Base-by-base conservation (phyloP, 1,140 invertebrate species). In the Vanessa tameamea region DNA sequence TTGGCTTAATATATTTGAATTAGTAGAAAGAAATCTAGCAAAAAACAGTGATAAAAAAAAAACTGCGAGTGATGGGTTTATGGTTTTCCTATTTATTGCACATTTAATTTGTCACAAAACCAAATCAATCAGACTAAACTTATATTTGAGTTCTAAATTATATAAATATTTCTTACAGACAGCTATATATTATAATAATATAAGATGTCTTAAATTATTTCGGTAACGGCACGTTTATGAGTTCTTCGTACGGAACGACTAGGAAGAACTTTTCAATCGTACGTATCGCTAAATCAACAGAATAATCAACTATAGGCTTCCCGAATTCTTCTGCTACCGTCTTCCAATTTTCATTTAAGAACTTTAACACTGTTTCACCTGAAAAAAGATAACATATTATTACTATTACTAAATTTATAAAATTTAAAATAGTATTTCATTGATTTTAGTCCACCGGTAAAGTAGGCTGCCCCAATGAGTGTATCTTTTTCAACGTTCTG, bases 311-410 rank as follows among this genome's bases (percentile, higher is more conserved):
- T 13, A 92, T 86, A 0, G 89, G 90, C 68, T 90, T 91, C 6
- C 90, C 90, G 47, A 92, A 92, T 71, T 91, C 88, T 75, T 89
- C 87, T 2, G 88, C 85, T 0, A 92, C 89, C 8, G 79, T 81
- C 47, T 80, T 85, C 90, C 90, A 91, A 65, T 92, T 92, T 64
- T 90, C 89, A 70, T 92, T 92, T 0, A 92, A 69, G 76, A 92
- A 92, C 23, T 64, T 70, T 37, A 91, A 76, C 5, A 92, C 89
- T 59, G 89, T 87, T 37, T 78, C 69, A 84, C 89, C 90, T 91
- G 85, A 16, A 83, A 87, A 61, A 69, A 47, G 50, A 63, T 47
- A 61, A 37, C 23, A 43, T 50, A 59, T n/a, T 47, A 20, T 68
- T 13, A 59, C 23, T 66, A 47, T 23, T 57, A 59, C 2, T 43